phyloP scores from a whole-genome alignment of 1,140 invertebrate species.

The Atta cephalotes region DNA sequence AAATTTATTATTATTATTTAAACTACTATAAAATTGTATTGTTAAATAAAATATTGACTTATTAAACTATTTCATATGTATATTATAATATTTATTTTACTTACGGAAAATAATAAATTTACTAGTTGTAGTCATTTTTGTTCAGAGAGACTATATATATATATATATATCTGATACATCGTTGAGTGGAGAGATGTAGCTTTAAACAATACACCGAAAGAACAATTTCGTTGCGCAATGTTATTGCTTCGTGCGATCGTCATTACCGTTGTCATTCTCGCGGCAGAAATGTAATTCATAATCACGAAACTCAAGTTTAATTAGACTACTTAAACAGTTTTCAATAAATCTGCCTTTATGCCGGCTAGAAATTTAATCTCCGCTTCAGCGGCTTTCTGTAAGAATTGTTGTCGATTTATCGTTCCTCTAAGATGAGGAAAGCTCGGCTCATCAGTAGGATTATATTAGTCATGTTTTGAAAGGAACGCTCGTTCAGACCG shows the following conservation, averaged over 20 bases:
- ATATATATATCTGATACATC: too few relatives aligned
- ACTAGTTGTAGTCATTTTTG: too few relatives aligned
- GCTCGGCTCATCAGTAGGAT: neutral
- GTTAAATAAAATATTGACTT: too few relatives aligned
- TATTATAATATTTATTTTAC: too few relatives aligned
- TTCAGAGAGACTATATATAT: too few relatives aligned
- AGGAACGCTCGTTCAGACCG: neutral
- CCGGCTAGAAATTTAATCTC: conserved; percentile 22
- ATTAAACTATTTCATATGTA: too few relatives aligned
- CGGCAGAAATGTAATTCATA: conserved; percentile 1
- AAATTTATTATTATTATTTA: too few relatives aligned
- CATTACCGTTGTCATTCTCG: neutral
- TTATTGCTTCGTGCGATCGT: conserved; percentile 12
- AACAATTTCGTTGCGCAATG: neutral
- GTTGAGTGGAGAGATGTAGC: too few relatives aligned
- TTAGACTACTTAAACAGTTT: conserved; percentile 17
- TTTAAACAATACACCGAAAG: neutral
- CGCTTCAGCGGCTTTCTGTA: neutral
- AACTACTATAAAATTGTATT: too few relatives aligned
- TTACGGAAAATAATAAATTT: too few relatives aligned
- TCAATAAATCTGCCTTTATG: conserved; percentile 27
- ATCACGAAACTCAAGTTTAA: neutral
- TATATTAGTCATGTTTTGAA: conserved; percentile 22
- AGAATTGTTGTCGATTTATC: conserved; percentile 35
- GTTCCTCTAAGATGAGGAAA: conserved; percentile 12